Conservation (phyloP, 1,140 invertebrate genomes). For the Drosophila sulfurigaster region DNA sequence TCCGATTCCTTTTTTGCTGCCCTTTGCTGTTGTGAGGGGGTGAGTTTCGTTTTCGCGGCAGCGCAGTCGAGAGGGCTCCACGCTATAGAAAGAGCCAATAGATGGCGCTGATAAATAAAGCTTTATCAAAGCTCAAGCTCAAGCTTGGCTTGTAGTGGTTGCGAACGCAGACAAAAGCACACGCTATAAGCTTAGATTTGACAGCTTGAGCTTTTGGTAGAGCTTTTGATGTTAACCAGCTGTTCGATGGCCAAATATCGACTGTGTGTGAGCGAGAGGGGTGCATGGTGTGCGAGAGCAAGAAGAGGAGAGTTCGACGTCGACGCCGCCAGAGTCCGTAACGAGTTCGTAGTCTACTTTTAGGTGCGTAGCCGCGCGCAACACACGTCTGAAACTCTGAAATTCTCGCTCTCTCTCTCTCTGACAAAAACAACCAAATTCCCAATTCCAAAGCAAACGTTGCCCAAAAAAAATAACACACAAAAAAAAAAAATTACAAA, state of each 20-base stretch:
- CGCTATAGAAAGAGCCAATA: not conserved
- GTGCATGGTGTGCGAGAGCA: conserved; percentile 1
- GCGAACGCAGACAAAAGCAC: conserved; percentile 14
- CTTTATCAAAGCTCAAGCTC: not conserved
- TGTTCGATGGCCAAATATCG: conserved; percentile 10
- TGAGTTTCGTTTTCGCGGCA: not conserved
- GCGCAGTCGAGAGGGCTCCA: not conserved
- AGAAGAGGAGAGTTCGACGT: conserved; percentile 27
- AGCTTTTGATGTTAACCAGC: not conserved
- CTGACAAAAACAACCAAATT: conserved; percentile 17
- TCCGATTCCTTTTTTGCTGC: not conserved
- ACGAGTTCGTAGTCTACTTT: conserved; percentile 80
- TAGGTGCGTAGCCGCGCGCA: conserved; percentile 82
- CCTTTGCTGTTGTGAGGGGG: not conserved
- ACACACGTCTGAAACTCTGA: conserved; percentile 41
- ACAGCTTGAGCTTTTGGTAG: conserved; percentile 19
- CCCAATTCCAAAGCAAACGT: conserved; percentile 27
- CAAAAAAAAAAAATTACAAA: not conserved
- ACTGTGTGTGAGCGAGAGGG: not conserved
- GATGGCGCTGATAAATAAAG: conserved; percentile 6
- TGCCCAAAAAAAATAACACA: conserved; percentile 6
- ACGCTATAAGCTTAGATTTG: not conserved
- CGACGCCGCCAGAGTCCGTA: conserved; percentile 41
- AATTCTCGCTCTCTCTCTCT: not conserved
- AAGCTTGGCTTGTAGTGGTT: conserved; percentile 16